These are phyloP conservation scores for Danionella dracula DNA, from an alignment of 2,797 vertebrate genomes.

Conservation along the genomic window DNA sequence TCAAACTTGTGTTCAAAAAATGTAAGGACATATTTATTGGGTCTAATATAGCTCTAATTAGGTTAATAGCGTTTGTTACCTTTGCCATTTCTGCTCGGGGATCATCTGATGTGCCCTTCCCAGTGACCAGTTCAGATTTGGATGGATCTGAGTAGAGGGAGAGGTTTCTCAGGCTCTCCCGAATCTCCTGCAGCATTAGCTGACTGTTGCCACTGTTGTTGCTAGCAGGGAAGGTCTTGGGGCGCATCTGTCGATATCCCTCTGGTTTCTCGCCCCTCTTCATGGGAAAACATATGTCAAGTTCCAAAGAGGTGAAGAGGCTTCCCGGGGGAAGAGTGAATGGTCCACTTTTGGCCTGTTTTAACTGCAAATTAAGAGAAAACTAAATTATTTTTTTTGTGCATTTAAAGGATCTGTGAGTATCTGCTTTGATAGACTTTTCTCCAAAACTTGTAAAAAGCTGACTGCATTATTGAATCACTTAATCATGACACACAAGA, in stretches of 20 bases:
- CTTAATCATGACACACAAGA: too few species aligned
- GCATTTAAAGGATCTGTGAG: too few species aligned
- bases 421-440: too few species aligned
- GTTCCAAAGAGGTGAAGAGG: conserved; percentile 59
- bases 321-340: too few species aligned
- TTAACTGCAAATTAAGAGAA: background rate
- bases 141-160: conserved; percentile 85
- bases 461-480: too few species aligned
- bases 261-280: conserved; percentile 97
- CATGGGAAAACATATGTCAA: conserved; percentile 77
- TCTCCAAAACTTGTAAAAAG: too few species aligned
- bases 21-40: too few species aligned
- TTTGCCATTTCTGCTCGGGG: conserved; percentile 49
- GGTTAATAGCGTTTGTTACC: too few species aligned
- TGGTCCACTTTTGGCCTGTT: background rate
- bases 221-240: conserved; percentile 95
- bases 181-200: conserved; percentile 96
- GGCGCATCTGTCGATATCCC: conserved; percentile 96
- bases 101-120: conserved; percentile 79
- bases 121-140: conserved; percentile 72
- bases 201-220: conserved; percentile 91
- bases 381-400: too few species aligned
- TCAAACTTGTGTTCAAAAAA: too few species aligned
- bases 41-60: too few species aligned
- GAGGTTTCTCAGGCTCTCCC: conserved; percentile 90